These are phyloP conservation scores for Tenualosa thibaudeaui DNA, from an alignment of 2,797 vertebrate genomes.

Conservation along the genomic window DNA sequence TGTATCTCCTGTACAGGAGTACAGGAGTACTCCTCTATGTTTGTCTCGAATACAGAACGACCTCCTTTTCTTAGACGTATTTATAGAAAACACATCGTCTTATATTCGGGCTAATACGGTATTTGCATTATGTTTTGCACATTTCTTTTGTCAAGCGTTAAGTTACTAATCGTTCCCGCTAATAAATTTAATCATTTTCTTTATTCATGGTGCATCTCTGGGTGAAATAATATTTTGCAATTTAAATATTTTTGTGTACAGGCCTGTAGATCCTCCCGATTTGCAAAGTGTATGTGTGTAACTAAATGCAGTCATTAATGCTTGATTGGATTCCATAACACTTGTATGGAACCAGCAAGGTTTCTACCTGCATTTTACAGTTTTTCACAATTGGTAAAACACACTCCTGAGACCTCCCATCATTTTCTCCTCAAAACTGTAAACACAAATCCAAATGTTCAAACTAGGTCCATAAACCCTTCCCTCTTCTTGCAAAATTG, in stretches of 20 bases:
- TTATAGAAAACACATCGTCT: too few species aligned
- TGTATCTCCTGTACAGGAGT: too few species aligned
- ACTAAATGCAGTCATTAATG: background rate
- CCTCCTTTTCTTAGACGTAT: too few species aligned
- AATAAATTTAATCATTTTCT: background rate
- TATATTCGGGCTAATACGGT: too few species aligned
- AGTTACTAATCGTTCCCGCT: background rate
- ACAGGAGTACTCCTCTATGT: too few species aligned
- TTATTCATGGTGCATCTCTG: background rate
- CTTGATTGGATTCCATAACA: background rate
- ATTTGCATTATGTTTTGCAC: background rate
- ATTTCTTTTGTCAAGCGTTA: background rate
- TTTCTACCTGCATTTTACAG: background rate
- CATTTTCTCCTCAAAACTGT: too few species aligned
- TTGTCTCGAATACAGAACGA: too few species aligned
- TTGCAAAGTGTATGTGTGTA: background rate
- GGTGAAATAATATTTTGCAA: background rate
- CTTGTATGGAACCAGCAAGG: background rate
- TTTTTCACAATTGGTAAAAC: too few species aligned
- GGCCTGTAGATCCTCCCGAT: background rate
- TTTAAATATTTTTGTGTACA: background rate
- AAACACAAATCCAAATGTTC: too few species aligned
- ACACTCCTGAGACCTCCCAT: too few species aligned
- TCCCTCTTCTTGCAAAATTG: too few species aligned
- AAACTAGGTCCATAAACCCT: too few species aligned